phyloP scores from a whole-genome alignment of 2,888 invertebrate species.

The Cryptophagus acutangulus region DNA sequence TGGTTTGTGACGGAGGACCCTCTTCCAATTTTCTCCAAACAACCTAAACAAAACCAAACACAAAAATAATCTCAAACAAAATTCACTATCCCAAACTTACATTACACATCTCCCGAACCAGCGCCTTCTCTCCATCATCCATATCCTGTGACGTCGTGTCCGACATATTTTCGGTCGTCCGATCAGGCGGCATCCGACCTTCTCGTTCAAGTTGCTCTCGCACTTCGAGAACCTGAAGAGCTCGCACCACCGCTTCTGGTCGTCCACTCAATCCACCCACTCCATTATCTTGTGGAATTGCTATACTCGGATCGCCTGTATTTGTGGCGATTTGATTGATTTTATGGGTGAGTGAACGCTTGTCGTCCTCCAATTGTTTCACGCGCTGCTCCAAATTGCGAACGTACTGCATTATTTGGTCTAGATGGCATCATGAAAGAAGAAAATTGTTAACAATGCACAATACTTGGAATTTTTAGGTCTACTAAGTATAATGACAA shows the following conservation, averaged over 20 bases:
- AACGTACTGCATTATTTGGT: conserved; percentile 89
- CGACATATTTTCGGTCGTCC: conserved; percentile 32
- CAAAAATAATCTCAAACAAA: conserved; percentile 24
- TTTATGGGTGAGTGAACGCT: conserved; percentile 55
- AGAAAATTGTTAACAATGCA: no score
- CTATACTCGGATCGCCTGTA: conserved; percentile 44
- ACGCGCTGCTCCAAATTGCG: conserved; percentile 83
- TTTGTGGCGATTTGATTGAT: conserved; percentile 48
- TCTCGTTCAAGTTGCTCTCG: conserved; percentile 79
- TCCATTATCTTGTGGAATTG: conserved; percentile 40
- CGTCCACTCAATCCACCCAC: conserved; percentile 57
- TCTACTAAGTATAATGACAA: no score
- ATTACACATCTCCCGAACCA: conserved; percentile 94
- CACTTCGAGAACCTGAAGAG: conserved; percentile 76
- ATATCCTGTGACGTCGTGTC: conserved; percentile 55
- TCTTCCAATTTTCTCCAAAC: conserved; percentile 89
- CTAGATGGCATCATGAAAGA: no score
- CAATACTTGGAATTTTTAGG: no score
- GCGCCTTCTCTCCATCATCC: conserved; percentile 86
- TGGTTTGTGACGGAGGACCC: conserved; percentile 56
- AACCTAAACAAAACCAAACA: conserved; percentile 52
- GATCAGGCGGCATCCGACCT: conserved; percentile 39
- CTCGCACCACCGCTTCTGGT: conserved; percentile 89
- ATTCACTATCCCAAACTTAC: conserved; percentile 48
- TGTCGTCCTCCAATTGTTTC: conserved; percentile 77